A percentile compares a stretch with the other conserved stretches of the same genome.
Evolutionary conservation across 2,888 invertebrate species (phyloP).

Genomic region (Meliscaeva auricollis): DNA sequence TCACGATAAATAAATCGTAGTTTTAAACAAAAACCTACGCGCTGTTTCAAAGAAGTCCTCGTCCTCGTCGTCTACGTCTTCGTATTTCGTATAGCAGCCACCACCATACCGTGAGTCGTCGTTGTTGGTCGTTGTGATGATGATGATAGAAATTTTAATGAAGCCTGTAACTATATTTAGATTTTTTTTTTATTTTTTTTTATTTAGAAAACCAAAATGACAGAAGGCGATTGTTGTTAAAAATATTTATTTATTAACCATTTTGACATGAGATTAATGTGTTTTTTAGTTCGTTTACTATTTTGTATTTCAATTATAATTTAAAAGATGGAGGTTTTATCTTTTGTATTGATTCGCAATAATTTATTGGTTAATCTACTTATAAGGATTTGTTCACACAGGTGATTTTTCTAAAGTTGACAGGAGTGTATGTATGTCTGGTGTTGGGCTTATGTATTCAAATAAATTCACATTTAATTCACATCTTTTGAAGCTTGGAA

Average conservation of each 20-base stretch:
- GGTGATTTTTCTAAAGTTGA: background rate
- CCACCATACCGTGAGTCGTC: conserved; percentile 3
- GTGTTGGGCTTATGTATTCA: too few species aligned
- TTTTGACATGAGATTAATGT: conserved; percentile 51
- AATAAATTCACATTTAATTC: too few species aligned
- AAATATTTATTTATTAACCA: conserved; percentile 41
- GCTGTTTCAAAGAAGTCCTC: conserved; percentile 34
- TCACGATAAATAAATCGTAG: conserved; percentile 49
- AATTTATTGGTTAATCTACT: conserved; percentile 7
- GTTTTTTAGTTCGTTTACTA: background rate
- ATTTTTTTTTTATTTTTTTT: conserved; percentile 10
- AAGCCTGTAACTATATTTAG: conserved; percentile 48
- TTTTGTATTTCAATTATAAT: background rate
- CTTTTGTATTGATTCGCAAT: background rate
- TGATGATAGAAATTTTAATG: conserved; percentile 43
- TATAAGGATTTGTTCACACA: background rate
- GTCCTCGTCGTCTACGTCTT: background rate
- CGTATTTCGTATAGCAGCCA: background rate
- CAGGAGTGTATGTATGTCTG: background rate
- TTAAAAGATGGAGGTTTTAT: background rate
- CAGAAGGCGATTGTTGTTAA: conserved; percentile 65
- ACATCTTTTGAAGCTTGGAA: too few species aligned
- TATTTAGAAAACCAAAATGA: conserved; percentile 45
- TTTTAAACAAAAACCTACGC: conserved; percentile 49
- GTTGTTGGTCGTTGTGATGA: background rate